Percentiles rank a stretch among this genome's conserved stretches.
Conservation (phyloP, 64 coral and sea anemone species). For the Acropora tenuis region DNA sequence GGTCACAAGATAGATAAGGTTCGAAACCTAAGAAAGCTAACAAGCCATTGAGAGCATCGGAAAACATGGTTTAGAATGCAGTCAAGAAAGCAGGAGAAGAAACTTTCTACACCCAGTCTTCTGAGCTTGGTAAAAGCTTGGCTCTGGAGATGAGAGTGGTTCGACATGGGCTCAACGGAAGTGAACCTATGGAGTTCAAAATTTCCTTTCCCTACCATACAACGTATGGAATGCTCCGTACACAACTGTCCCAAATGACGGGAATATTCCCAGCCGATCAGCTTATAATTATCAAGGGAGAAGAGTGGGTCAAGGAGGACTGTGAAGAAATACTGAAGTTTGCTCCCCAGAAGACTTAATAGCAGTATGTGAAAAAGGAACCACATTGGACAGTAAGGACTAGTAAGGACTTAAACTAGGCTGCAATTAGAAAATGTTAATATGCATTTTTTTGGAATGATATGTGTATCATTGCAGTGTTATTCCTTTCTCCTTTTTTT, state of each 20-base stretch:
- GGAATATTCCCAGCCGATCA: conserved; percentile 7
- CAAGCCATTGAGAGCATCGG: background rate
- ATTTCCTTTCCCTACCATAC: background rate
- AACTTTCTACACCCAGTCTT: conserved; percentile 14
- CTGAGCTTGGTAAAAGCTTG: conserved; percentile 27
- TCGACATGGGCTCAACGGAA: conserved; percentile 2
- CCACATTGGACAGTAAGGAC: background rate
- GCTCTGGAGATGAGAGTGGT: conserved; percentile 20
- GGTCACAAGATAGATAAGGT: background rate
- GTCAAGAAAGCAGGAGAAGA: conserved; percentile 4
- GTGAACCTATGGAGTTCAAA: background rate
- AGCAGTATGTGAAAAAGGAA: background rate
- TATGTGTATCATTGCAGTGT: background rate
- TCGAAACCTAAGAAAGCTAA: background rate
- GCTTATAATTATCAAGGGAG: conserved; percentile 8
- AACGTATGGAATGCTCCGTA: background rate
- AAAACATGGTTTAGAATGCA: conserved; percentile 1
- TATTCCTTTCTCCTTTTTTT: background rate
- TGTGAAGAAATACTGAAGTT: background rate
- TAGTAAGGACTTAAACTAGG: background rate
- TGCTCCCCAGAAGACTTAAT: background rate
- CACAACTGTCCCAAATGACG: background rate
- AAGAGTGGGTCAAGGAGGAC: conserved; percentile 11
- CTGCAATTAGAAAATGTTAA: conserved; percentile 3
- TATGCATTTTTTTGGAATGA: background rate